Evolutionary conservation across 2,113 vertebrate genomes (phyloP), one percentile per base, ranked within the genome.

Genomic region (Meleagris gallopavo): DNA sequence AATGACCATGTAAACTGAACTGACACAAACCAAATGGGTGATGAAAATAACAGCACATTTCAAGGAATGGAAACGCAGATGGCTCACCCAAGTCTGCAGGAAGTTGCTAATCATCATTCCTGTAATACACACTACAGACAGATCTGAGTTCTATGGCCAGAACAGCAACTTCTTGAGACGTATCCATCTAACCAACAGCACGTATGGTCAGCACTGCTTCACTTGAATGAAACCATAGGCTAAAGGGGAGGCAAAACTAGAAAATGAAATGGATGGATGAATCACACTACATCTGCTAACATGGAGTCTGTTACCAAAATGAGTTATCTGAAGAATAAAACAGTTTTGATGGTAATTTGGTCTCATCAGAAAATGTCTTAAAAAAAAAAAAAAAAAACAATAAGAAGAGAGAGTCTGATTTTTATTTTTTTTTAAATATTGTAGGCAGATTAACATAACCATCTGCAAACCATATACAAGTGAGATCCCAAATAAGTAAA

Each of bases 1-100:
- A 96, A 97, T 94, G 89, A 61, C 88, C 85, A 93, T 6, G 89
- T 96, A 95, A 97, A 95, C 87, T 8, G 82, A 96, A 91, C 91
- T 92, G 89, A 89, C 89, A 94, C 85, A 91, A 95, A 94, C 96
- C 94, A 97, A 97, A 95, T 78, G 91, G 95, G 93, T 88, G 94
- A 95, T 95, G 94, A 94, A 97, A 96, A 93, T 78, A 95, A 83
- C 93, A 96, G 91, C 93, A 90, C 85, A 41, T 94, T 95, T 86
- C 75, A 74, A 95, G 95, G 84, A 95, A 85, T 64, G 43, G 55
- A 91, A 96, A 94, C 91, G 88, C 95, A 97, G 91, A 91, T 71
- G 91, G 93, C 75, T 93, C 10, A 5, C 86, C 66, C 32, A 64
- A 69, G 85, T 72, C 72, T 88, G 82, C 91, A 95, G 96, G 94